Percentiles rank a stretch among this genome's conserved stretches.
Evolutionary conservation across 2,113 vertebrate species (phyloP).

Genomic region (Pseudorasbora parva): DNA sequence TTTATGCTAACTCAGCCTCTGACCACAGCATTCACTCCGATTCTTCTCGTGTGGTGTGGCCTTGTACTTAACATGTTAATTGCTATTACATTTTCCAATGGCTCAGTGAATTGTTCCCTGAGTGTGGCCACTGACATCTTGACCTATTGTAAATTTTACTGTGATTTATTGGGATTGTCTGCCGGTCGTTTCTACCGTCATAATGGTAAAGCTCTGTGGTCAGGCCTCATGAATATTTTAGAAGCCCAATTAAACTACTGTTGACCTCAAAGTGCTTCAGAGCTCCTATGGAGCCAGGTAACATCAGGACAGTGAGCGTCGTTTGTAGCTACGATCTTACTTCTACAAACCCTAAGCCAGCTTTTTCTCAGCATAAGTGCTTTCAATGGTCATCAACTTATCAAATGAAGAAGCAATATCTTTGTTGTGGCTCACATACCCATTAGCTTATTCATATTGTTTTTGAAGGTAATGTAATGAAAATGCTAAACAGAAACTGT

Average conservation of each 20-base stretch:
- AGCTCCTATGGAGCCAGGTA: slow-evolving; percentile 30
- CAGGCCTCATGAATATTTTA: slow-evolving; percentile 57
- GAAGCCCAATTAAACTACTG: slow-evolving; percentile 49
- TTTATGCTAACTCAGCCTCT: slow-evolving; percentile 42
- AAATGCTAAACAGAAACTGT: slow-evolving; percentile 50
- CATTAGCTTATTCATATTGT: slow-evolving; percentile 32
- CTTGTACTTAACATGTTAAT: slow-evolving; percentile 56
- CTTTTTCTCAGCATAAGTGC: not conserved
- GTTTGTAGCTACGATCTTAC: slow-evolving; percentile 23
- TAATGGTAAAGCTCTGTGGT: slow-evolving; percentile 36
- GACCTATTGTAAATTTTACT: slow-evolving; percentile 58
- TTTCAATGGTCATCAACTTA: slow-evolving; percentile 30
- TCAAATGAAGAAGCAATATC: slow-evolving; percentile 16
- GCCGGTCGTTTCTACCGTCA: slow-evolving; percentile 16
- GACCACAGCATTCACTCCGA: slow-evolving; percentile 26
- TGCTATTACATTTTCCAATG: slow-evolving; percentile 56
- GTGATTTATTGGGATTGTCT: slow-evolving; percentile 55
- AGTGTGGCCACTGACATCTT: slow-evolving; percentile 53
- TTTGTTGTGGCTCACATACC: slow-evolving; percentile 25
- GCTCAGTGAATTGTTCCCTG: slow-evolving; percentile 56
- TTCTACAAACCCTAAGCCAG: not conserved
- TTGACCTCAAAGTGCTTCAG: slow-evolving; percentile 17
- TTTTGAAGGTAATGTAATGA: slow-evolving; percentile 50
- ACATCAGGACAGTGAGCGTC: slow-evolving; percentile 17
- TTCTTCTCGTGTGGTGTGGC: slow-evolving; percentile 30